Evolutionary conservation across 1,140 invertebrate genomes (phyloP), one percentile per base, ranked within the genome.

Genomic region (Saccostrea echinata): DNA sequence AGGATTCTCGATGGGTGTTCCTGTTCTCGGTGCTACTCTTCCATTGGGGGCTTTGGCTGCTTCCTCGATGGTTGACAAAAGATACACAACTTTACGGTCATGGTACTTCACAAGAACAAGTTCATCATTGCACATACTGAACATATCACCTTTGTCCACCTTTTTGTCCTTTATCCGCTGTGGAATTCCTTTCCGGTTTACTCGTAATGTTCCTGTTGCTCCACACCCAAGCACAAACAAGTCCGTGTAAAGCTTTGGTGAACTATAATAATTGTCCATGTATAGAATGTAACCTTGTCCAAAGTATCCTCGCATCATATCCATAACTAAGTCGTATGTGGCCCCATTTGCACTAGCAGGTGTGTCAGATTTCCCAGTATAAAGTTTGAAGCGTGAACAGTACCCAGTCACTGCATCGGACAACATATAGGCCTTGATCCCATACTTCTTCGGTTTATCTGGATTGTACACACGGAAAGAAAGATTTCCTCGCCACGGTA

Each of bases 361-460:
- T 30, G 18, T 84, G 3, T 11, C 3, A 8, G 35, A 24, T 81
- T 86, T 88, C 0, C 89, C 86, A 43, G 86, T 88, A 52, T 85
- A 86, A 1, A 88, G 84, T 86, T 88, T 84, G 27, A 90, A 84
- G n/a, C 71, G 85, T 0, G 53, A 83, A 13, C 83, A 85, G 51
- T 88, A 88, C 8, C 89, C 89, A 52, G 68, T 90, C 12, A n/a
- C 52, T 2, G 76, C 51, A 24, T 88, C 84, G 51, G 83, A 88
- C 12, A 88, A 1, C 89, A 88, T 86, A n/a, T 76, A 90, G 8
- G 68, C 84, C 21, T 86, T 90, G 0, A 90, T 83, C 2, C 89
- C 84, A 80, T 86, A 88, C 64, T 86, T 90, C 2, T n/a, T 52
- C 0, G 86, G 86, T 68, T 87, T 87, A 52, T 84, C 86, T n/a